A percentile compares a stretch with the other conserved stretches of the same genome.
phyloP scores from a whole-genome alignment of 2,797 vertebrate genomes.

The Mus caroli region DNA sequence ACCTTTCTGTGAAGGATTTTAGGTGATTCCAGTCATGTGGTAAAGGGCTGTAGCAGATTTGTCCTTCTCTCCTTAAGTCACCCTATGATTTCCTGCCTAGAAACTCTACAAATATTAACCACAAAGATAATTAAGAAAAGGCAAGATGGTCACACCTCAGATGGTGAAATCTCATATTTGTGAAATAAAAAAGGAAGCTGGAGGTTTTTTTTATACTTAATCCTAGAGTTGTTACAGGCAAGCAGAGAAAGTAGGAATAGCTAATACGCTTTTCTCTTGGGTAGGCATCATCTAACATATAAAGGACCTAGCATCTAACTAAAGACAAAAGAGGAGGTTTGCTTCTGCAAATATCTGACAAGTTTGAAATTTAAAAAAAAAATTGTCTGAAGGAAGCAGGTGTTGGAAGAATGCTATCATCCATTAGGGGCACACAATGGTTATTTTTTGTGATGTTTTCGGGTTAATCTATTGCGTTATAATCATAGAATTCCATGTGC shows the following conservation, averaged over 20 bases:
- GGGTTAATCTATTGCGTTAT: slow-evolving; percentile 4
- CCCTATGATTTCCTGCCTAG: background rate
- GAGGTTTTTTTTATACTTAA: background rate
- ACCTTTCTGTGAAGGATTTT: background rate
- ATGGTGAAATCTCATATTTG: background rate
- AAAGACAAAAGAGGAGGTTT: background rate
- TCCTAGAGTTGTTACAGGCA: background rate
- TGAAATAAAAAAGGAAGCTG: background rate
- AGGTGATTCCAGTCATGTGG: background rate
- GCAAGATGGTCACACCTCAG: background rate
- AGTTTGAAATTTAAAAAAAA: slow-evolving; percentile 7
- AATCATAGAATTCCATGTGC: slow-evolving; percentile 30
- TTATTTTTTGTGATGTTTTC: slow-evolving; percentile 19
- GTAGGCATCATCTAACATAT: background rate
- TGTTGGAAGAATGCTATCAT: background rate
- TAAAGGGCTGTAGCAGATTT: background rate
- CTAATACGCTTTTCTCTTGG: background rate
- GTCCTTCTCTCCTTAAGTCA: background rate
- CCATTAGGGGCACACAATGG: background rate
- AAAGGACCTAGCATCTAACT: background rate
- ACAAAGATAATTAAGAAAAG: slow-evolving; percentile 61
- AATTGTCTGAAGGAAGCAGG: background rate
- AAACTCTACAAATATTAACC: background rate
- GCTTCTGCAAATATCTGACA: slow-evolving; percentile 26
- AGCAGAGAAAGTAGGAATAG: background rate